These are phyloP conservation scores for Habropoda laboriosa DNA, from an alignment of 1,140 invertebrate genomes.

Conservation along the genomic window DNA sequence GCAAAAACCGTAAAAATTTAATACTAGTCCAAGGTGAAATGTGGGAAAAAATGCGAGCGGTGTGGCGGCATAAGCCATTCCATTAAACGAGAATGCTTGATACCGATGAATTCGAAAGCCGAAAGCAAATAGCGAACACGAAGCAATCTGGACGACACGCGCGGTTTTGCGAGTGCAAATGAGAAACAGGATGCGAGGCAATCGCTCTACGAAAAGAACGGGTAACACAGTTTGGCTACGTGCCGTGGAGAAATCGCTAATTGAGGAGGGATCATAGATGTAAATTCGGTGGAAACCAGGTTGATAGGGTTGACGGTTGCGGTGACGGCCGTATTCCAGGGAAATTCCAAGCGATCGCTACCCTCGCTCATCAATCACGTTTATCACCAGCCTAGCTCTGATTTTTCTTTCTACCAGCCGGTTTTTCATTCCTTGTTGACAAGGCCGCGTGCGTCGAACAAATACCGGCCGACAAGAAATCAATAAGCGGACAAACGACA, in stretches of 20 bases:
- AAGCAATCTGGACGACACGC: background rate
- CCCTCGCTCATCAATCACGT: conserved; percentile 66
- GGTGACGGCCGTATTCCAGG: conserved; percentile 50
- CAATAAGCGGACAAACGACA: conserved; percentile 47
- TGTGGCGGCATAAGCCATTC: background rate
- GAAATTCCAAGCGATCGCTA: conserved; percentile 63
- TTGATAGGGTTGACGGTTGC: conserved; percentile 25
- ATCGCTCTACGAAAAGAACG: background rate
- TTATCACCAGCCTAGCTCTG: conserved; percentile 51
- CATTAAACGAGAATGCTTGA: conserved; percentile 9
- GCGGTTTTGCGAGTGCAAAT: background rate
- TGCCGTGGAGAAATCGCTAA: conserved; percentile 47
- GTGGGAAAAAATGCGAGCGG: background rate
- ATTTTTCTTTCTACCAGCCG: conserved; percentile 28
- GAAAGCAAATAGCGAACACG: background rate
- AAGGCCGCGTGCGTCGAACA: conserved; percentile 47
- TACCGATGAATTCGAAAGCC: background rate
- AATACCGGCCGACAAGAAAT: conserved; percentile 46
- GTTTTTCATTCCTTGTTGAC: conserved; percentile 39
- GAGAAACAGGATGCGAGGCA: conserved; percentile 16
- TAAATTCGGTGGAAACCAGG: conserved; percentile 47
- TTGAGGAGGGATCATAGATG: conserved; percentile 55
- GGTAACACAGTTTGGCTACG: too few species aligned
- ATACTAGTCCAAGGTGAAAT: background rate
- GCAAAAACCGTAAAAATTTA: conserved; percentile 1